Evolutionary conservation across 1,140 invertebrate species (phyloP).

Genomic region (Agrypnia vestita): DNA sequence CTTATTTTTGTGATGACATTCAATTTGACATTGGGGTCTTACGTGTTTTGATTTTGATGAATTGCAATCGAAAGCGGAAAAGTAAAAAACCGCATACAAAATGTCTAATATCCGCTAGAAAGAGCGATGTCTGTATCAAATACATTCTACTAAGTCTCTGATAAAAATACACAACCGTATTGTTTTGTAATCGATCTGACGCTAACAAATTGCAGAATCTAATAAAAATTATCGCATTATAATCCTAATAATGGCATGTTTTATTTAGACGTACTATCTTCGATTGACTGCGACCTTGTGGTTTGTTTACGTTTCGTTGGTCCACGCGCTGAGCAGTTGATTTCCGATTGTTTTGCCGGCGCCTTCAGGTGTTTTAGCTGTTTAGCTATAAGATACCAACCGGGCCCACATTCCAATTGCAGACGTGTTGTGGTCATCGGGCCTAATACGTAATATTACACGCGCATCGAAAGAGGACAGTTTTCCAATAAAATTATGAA

Average conservation of each 20-base stretch:
- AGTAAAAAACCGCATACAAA: too few relatives aligned
- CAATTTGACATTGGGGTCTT: too few relatives aligned
- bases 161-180: background rate
- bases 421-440: background rate
- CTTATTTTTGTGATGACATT: too few relatives aligned
- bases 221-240: background rate
- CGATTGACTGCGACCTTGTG: background rate
- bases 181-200: background rate
- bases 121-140: background rate
- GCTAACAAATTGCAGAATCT: background rate
- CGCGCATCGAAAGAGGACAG: background rate
- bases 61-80: too few relatives aligned
- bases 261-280: background rate
- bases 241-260: background rate
- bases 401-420: background rate
- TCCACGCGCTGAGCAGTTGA: slow-evolving; percentile 9
- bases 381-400: background rate
- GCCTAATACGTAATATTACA: background rate
- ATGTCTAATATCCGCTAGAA: background rate
- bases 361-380: background rate
- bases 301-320: slow-evolving; percentile 19
- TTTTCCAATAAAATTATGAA: slow-evolving; percentile 7
- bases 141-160: background rate
- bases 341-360: slow-evolving; percentile 10
- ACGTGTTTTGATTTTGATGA: too few relatives aligned